A percentile compares a stretch with the other conserved stretches of the same genome.
phyloP scores from a whole-genome alignment of 2,113 vertebrate genomes.

The Anoplopoma fimbria region DNA sequence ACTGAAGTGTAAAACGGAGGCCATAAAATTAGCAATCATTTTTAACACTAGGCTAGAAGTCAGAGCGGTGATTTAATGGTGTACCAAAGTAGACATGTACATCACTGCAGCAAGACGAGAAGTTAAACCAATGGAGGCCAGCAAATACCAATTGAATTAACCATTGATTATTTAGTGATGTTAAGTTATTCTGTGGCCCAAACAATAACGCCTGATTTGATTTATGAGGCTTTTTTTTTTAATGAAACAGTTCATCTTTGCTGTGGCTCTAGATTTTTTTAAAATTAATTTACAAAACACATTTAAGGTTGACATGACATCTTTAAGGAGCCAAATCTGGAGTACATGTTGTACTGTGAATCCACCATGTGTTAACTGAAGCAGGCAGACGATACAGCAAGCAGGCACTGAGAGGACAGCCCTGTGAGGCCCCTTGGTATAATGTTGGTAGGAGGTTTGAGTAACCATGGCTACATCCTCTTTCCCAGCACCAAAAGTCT shows the following conservation, averaged over 20 bases:
- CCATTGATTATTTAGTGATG: background rate
- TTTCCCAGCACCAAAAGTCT: conserved; percentile 22
- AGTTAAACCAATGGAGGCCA: background rate
- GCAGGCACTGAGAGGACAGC: conserved; percentile 96
- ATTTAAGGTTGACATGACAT: no score
- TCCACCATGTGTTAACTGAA: conserved; percentile 74
- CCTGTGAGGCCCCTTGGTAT: conserved; percentile 87
- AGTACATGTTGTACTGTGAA: conserved; percentile 56
- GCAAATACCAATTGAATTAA: background rate
- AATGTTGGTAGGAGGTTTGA: conserved; percentile 36
- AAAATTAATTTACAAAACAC: background rate
- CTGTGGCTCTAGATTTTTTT: background rate
- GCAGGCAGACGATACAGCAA: conserved; percentile 67
- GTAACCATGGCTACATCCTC: conserved; percentile 77
- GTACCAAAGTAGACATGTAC: background rate
- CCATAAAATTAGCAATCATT: background rate
- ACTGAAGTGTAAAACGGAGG: background rate
- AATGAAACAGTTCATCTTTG: background rate
- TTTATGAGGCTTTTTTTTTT: background rate
- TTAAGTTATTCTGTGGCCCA: background rate
- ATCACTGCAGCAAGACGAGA: background rate
- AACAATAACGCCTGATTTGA: background rate
- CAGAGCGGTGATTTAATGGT: background rate
- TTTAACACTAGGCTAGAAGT: background rate
- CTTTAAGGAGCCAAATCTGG: background rate